Evolutionary conservation across 2,888 invertebrate genomes (phyloP).

Genomic region (Seira musarum): DNA sequence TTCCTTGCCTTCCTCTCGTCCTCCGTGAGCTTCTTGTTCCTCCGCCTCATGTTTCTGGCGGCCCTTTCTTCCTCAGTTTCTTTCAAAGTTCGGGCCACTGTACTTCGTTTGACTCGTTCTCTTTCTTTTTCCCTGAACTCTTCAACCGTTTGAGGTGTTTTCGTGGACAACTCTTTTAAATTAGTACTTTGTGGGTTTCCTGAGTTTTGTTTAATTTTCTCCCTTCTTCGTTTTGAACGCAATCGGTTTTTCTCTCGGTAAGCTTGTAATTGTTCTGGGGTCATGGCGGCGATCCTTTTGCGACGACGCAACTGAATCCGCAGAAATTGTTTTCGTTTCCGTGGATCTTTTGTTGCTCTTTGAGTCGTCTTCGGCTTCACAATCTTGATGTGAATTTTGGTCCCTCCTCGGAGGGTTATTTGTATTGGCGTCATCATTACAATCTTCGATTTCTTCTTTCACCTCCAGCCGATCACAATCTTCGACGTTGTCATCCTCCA

Average conservation of each 20-base stretch:
- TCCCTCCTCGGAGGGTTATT: too few relatives aligned
- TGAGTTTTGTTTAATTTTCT: background rate
- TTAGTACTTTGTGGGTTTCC: background rate
- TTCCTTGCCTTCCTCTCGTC: background rate
- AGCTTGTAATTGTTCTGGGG: background rate
- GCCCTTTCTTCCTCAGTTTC: background rate
- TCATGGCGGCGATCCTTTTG: too few relatives aligned
- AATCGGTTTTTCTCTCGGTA: background rate
- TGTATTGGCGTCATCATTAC: too few relatives aligned
- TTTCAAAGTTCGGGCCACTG: background rate
- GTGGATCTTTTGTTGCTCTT: too few relatives aligned
- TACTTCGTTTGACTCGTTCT: background rate
- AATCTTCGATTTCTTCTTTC: too few relatives aligned
- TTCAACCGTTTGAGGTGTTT: background rate
- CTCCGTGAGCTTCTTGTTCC: background rate
- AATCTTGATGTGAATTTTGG: too few relatives aligned
- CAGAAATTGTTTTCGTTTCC: too few relatives aligned
- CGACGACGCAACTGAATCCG: too few relatives aligned
- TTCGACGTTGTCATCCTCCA: too few relatives aligned
- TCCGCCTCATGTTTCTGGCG: background rate
- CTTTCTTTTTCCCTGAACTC: background rate
- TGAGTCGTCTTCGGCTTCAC: too few relatives aligned
- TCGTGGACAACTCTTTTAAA: background rate
- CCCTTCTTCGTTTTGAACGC: background rate
- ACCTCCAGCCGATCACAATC: too few relatives aligned